phyloP scores from a whole-genome alignment of 2,797 vertebrate genomes.

The Clarias fuscus region DNA sequence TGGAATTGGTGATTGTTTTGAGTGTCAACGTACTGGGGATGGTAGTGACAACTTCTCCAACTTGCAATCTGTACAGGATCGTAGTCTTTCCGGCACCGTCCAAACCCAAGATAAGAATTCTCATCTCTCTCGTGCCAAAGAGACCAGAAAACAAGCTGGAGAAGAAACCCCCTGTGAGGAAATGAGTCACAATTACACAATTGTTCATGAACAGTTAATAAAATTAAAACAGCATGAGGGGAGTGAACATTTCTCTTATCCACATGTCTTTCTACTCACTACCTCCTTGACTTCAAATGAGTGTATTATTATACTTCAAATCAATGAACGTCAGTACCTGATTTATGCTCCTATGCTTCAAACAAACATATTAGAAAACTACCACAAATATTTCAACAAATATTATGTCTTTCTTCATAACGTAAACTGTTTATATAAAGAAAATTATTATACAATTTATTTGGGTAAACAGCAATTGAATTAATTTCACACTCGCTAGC shows the following conservation, averaged over 20 bases:
- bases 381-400: background rate
- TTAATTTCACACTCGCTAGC: background rate
- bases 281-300: background rate
- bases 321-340: background rate
- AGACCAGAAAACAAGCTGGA: constrained; percentile 93
- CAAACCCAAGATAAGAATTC: constrained; percentile 95
- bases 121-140: constrained; percentile 96
- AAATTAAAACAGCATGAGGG: too few relatives aligned
- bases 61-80: constrained; percentile 94
- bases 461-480: background rate
- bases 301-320: background rate
- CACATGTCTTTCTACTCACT: background rate
- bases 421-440: background rate
- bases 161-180: constrained; percentile 86
- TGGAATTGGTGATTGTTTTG: background rate
- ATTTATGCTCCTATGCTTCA: background rate
- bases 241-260: too few relatives aligned
- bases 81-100: constrained; percentile 98
- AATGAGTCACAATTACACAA: background rate
- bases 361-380: background rate
- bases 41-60: constrained; percentile 97
- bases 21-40: constrained; percentile 88
- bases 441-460: too few relatives aligned
- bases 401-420: background rate
- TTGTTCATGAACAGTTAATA: background rate